These are phyloP conservation scores for Syngnathus acus DNA, from an alignment of 2,797 vertebrate species.

Conservation along the genomic window DNA sequence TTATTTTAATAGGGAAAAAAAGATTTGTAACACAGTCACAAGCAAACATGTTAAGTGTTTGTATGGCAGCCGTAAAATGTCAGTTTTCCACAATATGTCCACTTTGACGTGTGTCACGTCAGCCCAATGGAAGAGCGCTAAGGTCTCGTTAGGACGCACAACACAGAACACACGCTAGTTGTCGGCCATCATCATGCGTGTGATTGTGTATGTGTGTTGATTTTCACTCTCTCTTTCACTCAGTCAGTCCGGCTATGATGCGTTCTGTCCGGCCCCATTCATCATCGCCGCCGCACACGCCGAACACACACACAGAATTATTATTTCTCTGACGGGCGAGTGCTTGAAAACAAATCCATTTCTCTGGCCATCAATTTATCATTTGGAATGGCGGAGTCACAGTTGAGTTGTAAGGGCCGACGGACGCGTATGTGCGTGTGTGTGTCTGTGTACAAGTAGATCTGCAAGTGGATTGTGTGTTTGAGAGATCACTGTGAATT, in stretches of 20 bases:
- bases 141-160: background rate
- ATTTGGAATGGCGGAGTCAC: conserved; percentile 70
- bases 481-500: conserved; percentile 10
- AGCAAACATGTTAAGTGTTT: too few species aligned
- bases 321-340: conserved; percentile 79
- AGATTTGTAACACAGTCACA: too few species aligned
- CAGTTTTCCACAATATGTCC: background rate
- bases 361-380: conserved; percentile 76
- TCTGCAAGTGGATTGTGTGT: conserved; percentile 10
- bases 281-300: conserved; percentile 70
- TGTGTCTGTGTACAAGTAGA: conserved; percentile 1
- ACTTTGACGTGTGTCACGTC: background rate
- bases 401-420: conserved; percentile 67
- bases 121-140: background rate
- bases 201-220: conserved; percentile 50
- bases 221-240: conserved; percentile 50
- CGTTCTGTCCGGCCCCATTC: conserved; percentile 68
- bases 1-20: too few species aligned
- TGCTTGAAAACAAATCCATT: conserved; percentile 80
- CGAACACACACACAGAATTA: conserved; percentile 67
- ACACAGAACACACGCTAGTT: background rate
- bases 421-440: conserved; percentile 34
- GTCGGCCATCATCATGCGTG: background rate
- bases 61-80: background rate
- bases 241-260: conserved; percentile 67